Conservation (phyloP, 1,140 invertebrate genomes). For the Conopomorpha cramerella region DNA sequence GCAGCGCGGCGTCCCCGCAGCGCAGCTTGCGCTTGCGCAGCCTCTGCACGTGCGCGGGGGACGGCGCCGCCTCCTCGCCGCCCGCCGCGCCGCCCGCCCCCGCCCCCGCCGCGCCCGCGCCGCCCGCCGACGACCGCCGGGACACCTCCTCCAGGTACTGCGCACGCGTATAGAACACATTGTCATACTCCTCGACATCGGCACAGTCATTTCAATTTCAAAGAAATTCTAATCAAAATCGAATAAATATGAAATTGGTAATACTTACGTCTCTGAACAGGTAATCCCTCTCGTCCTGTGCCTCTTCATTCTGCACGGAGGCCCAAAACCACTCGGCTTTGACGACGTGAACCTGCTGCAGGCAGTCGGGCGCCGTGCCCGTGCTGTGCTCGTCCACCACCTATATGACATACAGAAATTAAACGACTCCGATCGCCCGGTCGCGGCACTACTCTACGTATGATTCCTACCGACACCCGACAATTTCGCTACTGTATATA, state of each 20-base stretch:
- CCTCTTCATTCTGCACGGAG: slow-evolving; percentile 93
- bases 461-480: too few relatives aligned
- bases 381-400: slow-evolving; percentile 81
- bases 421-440: too few relatives aligned
- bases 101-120: slow-evolving; percentile 7
- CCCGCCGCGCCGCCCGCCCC: slow-evolving; percentile 6
- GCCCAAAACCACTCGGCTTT: slow-evolving; percentile 98
- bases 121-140: slow-evolving; percentile 60
- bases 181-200: too few relatives aligned
- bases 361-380: slow-evolving; percentile 67
- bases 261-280: slow-evolving; percentile 78
- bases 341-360: slow-evolving; percentile 70
- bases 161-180: too few relatives aligned
- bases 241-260: too few relatives aligned
- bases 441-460: too few relatives aligned
- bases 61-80: slow-evolving; percentile 12
- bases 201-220: slow-evolving; percentile 2
- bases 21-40: slow-evolving; percentile 77
- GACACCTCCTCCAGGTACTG: slow-evolving; percentile 69
- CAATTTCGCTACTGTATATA: too few relatives aligned
- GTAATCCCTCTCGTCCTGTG: slow-evolving; percentile 88
- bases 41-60: slow-evolving; percentile 39
- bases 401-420: too few relatives aligned
- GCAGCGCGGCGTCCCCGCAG: slow-evolving; percentile 61
- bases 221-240: slow-evolving; percentile 1